Evolutionary conservation across 1,140 invertebrate species (phyloP).

Genomic region (Nylanderia fulva): DNA sequence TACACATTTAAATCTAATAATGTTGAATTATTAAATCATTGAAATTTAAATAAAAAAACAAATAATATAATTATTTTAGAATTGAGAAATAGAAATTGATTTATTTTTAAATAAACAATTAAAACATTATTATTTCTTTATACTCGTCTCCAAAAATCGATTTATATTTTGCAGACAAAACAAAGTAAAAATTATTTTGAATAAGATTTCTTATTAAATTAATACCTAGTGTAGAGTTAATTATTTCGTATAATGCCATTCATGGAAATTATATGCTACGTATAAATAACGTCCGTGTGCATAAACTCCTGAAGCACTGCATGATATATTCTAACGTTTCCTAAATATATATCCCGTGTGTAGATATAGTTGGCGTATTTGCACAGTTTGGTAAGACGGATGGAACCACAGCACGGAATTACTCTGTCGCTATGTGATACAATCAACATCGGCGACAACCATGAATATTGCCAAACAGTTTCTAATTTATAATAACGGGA

Average conservation of each 20-base stretch:
- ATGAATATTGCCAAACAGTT: background rate
- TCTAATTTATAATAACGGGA: constrained; percentile 29
- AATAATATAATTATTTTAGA: too few species aligned
- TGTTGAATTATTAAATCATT: too few species aligned
- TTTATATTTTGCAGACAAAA: too few species aligned
- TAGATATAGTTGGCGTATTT: background rate
- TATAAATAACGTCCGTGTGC: background rate
- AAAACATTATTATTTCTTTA: too few species aligned
- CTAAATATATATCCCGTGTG: constrained; percentile 7
- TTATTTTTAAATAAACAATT: too few species aligned
- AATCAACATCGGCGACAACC: constrained; percentile 37
- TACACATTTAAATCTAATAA: background rate
- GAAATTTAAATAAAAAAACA: too few species aligned
- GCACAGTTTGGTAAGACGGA: constrained; percentile 33
- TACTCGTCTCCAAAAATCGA: too few species aligned
- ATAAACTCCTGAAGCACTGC: background rate
- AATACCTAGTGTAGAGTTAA: background rate
- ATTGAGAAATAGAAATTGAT: too few species aligned
- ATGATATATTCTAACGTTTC: background rate
- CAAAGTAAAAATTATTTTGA: background rate
- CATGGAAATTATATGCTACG: background rate
- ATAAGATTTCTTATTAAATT: background rate
- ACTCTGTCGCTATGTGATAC: background rate
- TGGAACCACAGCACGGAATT: constrained; percentile 28
- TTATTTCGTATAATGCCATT: background rate